Percentiles rank a stretch among this genome's conserved stretches.
Conservation (phyloP, 2,797 vertebrate genomes). For the Amblyraja radiata region DNA sequence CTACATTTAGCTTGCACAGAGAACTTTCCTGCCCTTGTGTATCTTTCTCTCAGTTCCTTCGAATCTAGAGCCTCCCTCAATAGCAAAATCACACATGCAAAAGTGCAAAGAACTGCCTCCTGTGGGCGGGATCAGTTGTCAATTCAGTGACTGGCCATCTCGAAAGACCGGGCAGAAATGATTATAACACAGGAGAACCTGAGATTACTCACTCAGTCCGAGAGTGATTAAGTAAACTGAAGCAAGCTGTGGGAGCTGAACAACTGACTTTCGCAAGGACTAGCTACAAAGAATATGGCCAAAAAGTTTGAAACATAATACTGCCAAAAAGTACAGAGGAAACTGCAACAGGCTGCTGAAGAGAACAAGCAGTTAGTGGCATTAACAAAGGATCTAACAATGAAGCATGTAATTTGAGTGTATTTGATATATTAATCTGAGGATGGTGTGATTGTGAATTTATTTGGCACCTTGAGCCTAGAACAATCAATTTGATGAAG, state of each 20-base stretch:
- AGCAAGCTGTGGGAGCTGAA: not conserved
- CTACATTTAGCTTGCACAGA: not conserved
- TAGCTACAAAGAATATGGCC: too few species aligned
- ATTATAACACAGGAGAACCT: not conserved
- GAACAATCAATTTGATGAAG: not conserved
- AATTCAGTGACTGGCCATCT: not conserved
- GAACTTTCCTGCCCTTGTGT: too few species aligned
- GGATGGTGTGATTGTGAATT: too few species aligned
- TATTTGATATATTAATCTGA: not conserved
- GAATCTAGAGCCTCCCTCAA: not conserved
- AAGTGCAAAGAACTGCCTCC: conserved; percentile 13
- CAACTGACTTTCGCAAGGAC: not conserved
- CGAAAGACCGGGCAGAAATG: not conserved
- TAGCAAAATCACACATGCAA: not conserved
- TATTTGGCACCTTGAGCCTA: not conserved
- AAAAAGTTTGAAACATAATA: not conserved
- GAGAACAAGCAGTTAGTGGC: not conserved
- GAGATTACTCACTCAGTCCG: not conserved
- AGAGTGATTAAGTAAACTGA: not conserved
- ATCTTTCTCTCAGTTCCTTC: not conserved
- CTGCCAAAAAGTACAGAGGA: not conserved
- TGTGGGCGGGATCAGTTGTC: not conserved
- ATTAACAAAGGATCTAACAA: not conserved
- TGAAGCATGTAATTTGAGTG: not conserved
- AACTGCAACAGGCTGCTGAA: not conserved